A percentile compares a stretch with the other conserved stretches of the same genome.
phyloP scores from a whole-genome alignment of 1,140 invertebrate genomes.

The Heliconius hermathena region DNA sequence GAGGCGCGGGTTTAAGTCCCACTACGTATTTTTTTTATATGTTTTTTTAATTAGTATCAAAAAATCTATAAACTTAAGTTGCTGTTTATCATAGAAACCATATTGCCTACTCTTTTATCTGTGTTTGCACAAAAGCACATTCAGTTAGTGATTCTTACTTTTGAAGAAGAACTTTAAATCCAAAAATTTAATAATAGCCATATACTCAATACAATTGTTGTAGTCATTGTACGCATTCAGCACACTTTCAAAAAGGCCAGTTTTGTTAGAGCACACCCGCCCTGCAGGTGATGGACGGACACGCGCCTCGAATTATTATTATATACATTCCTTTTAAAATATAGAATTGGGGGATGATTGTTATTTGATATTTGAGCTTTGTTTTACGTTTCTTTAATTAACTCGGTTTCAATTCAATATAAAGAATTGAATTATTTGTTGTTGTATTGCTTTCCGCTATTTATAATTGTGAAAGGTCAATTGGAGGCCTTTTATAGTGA shows the following conservation, averaged over 20 bases:
- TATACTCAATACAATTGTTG: conserved; percentile 11
- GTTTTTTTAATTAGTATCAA: no score
- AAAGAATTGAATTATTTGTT: not conserved
- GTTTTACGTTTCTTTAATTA: not conserved
- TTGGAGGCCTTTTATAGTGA: not conserved
- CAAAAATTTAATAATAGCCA: conserved; percentile 1
- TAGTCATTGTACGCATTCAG: conserved; percentile 34
- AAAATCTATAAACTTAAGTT: no score
- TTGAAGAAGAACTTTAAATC: not conserved
- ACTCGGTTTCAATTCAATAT: not conserved
- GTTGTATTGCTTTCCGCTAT: not conserved
- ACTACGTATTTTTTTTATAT: no score
- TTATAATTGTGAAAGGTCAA: not conserved
- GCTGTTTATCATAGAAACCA: no score
- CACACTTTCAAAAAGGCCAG: conserved; percentile 42
- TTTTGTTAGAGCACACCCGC: conserved; percentile 45
- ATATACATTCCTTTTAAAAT: not conserved
- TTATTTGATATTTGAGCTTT: not conserved
- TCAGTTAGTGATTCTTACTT: not conserved
- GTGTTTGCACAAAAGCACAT: not conserved
- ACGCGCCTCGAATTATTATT: conserved; percentile 27
- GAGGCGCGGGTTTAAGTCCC: no score
- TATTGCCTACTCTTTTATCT: not conserved
- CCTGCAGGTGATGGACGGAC: conserved; percentile 51
- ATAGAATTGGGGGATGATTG: not conserved